Evolutionary conservation across 1,140 invertebrate species (phyloP).

Genomic region (Homarus americanus): DNA sequence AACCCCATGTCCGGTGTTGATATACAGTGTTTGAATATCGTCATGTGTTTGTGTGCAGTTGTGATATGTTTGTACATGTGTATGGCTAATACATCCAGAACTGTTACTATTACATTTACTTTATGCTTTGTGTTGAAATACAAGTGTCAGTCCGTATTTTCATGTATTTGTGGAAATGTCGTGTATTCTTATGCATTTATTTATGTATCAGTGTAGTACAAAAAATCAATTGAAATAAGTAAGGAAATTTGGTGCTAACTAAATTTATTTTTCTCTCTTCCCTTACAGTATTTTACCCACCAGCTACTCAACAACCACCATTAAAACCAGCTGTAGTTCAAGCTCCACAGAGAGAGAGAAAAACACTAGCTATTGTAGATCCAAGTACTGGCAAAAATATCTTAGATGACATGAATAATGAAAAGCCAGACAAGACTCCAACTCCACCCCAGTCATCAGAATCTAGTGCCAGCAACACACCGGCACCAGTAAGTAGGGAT

Average conservation of each 20-base stretch:
- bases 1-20: no score
- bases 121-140: no score
- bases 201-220: background rate
- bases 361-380: conserved; percentile 53
- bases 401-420: conserved; percentile 66
- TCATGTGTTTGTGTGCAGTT: no score
- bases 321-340: conserved; percentile 27
- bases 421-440: conserved; percentile 56
- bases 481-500: conserved; percentile 58
- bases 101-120: no score
- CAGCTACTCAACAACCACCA: conserved; percentile 34
- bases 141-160: no score
- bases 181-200: background rate
- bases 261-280: conserved; percentile 1
- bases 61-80: no score
- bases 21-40: no score
- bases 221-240: no score
- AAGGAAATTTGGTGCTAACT: no score
- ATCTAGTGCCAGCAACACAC: conserved; percentile 66
- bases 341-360: conserved; percentile 49
- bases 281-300: conserved; percentile 53
- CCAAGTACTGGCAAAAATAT: conserved; percentile 67
- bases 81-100: no score
- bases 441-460: conserved; percentile 60
- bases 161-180: background rate